These are phyloP conservation scores for Drosophila atripex DNA, from an alignment of 2,888 invertebrate species.

Conservation along the genomic window DNA sequence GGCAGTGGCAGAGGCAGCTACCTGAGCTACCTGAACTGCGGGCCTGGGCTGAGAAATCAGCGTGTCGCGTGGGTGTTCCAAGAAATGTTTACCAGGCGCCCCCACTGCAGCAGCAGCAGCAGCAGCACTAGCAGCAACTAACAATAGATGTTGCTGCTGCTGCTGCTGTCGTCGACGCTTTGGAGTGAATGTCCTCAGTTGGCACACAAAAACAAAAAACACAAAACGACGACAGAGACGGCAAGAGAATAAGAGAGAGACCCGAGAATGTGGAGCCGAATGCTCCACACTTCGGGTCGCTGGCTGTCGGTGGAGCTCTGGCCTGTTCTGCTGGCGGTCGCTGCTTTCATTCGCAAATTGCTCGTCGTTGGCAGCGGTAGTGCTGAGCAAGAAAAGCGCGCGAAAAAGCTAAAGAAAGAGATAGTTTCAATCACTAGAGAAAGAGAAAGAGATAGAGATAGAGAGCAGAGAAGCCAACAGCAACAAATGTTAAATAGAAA, in stretches of 20 bases:
- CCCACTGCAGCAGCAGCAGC: constrained; percentile 40
- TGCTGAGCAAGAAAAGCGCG: constrained; percentile 46
- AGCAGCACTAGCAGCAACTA: constrained; percentile 60
- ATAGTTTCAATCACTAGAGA: constrained; percentile 16
- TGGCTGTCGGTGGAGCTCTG: constrained; percentile 38
- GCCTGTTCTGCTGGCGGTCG: constrained; percentile 37
- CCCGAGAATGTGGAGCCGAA: constrained; percentile 14
- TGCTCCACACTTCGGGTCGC: constrained; percentile 34
- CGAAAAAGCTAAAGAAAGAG: constrained; percentile 22
- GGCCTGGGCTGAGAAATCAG: constrained; percentile 57
- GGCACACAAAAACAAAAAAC: constrained; percentile 80
- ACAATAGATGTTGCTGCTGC: constrained; percentile 67
- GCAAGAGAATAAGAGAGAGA: not conserved
- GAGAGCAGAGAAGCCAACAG: constrained; percentile 48
- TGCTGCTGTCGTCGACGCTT: constrained; percentile 47
- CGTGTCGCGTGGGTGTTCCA: constrained; percentile 68
- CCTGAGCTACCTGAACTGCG: constrained; percentile 66
- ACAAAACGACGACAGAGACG: constrained; percentile 14
- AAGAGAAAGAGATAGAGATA: constrained; percentile 26
- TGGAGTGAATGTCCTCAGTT: constrained; percentile 84
- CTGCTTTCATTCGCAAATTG: constrained; percentile 84
- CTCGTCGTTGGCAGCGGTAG: constrained; percentile 83
- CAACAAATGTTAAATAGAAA: constrained; percentile 45
- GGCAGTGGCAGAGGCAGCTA: constrained; percentile 71
- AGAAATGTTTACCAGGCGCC: constrained; percentile 74